Evolutionary conservation across 2,797 vertebrate species (phyloP).

Genomic region (Novumbra hubbsi): DNA sequence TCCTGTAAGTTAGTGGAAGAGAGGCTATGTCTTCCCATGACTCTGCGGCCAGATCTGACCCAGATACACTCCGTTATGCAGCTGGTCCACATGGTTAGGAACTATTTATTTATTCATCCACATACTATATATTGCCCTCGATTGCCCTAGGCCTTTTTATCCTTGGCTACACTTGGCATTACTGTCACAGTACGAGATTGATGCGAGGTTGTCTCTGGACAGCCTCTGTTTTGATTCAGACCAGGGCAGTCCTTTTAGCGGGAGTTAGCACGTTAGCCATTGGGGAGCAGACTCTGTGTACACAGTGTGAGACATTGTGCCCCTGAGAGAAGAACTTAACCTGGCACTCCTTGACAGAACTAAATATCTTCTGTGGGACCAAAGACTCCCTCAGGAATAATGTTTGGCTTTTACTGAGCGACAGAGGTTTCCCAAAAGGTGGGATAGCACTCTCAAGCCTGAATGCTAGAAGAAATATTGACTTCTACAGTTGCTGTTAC

Average conservation of each 20-base stretch:
- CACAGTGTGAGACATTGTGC: constrained; percentile 52
- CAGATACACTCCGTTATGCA: constrained; percentile 48
- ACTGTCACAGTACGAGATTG: constrained; percentile 41
- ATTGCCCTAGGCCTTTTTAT: constrained; percentile 48
- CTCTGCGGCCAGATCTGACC: constrained; percentile 43
- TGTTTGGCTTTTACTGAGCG: constrained; percentile 41
- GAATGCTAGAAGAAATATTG: constrained; percentile 28
- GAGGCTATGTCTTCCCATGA: constrained; percentile 43
- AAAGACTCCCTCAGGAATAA: constrained; percentile 49
- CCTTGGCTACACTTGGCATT: constrained; percentile 43
- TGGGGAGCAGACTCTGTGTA: constrained; percentile 35
- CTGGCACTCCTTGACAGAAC: constrained; percentile 46
- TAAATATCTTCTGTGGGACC: constrained; percentile 50
- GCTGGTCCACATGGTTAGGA: constrained; percentile 33
- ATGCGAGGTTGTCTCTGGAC: constrained; percentile 49
- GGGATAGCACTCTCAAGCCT: constrained; percentile 26
- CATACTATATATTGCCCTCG: constrained; percentile 27
- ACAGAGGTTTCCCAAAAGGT: constrained; percentile 38
- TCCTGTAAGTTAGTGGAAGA: constrained; percentile 39
- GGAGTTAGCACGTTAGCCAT: constrained; percentile 56
- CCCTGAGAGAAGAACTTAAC: constrained; percentile 52
- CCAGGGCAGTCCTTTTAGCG: constrained; percentile 47
- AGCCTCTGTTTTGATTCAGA: constrained; percentile 54
- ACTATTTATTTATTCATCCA: constrained; percentile 29
- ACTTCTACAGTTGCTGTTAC: constrained; percentile 36